Conservation (phyloP, 1,140 invertebrate species). For the Orius insidiosus region DNA sequence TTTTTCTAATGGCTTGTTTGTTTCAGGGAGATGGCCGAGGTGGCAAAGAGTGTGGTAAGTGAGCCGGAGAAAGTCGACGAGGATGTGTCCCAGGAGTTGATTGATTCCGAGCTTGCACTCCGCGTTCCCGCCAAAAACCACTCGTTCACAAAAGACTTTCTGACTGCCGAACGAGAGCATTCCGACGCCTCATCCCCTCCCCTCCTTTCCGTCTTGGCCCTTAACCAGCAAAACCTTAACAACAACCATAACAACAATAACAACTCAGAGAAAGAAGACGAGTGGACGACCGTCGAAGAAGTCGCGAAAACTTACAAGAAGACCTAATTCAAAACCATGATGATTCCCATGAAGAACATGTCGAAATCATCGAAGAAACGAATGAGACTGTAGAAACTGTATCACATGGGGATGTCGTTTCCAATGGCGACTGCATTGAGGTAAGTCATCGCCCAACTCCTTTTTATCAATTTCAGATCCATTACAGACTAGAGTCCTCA, state of each 20-base stretch:
- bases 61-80: slow-evolving; percentile 10
- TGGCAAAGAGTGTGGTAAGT: slow-evolving; percentile 17
- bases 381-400: too few relatives aligned
- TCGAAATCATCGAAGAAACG: too few relatives aligned
- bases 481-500: too few relatives aligned
- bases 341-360: too few relatives aligned
- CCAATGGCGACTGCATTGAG: too few relatives aligned
- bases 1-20: too few relatives aligned
- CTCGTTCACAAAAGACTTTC: slow-evolving; percentile 1
- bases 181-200: not conserved
- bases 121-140: slow-evolving; percentile 1
- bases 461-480: too few relatives aligned
- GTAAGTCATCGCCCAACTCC: too few relatives aligned
- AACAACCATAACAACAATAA: not conserved
- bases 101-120: slow-evolving; percentile 18
- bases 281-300: slow-evolving; percentile 19
- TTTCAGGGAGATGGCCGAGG: slow-evolving; percentile 19
- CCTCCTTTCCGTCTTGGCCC: not conserved
- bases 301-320: slow-evolving; percentile 9
- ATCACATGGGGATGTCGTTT: too few relatives aligned
- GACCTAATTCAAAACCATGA: not conserved
- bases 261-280: slow-evolving; percentile 1
- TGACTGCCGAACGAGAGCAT: slow-evolving; percentile 5
- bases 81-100: slow-evolving; percentile 17
- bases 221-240: slow-evolving; percentile 1